Evolutionary conservation across 2,888 invertebrate species (phyloP).

Genomic region (Choreutis nemorana): DNA sequence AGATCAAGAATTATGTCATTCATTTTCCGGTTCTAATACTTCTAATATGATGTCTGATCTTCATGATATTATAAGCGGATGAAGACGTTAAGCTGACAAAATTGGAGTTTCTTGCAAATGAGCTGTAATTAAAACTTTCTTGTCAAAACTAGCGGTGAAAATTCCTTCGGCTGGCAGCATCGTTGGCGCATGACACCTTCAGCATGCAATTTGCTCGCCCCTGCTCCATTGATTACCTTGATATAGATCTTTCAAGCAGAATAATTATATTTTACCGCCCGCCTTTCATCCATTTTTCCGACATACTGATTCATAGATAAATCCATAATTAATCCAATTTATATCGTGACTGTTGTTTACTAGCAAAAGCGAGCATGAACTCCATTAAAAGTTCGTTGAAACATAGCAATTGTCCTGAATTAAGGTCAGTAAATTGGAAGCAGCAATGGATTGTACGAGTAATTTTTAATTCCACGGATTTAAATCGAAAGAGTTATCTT

Average conservation of each 20-base stretch:
- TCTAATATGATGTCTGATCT: too few species aligned
- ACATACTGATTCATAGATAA: too few species aligned
- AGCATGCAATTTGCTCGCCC: constrained; percentile 21
- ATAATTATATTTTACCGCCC: neutral
- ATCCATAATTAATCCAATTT: too few species aligned
- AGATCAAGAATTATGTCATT: too few species aligned
- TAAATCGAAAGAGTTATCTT: too few species aligned
- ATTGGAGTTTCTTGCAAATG: too few species aligned
- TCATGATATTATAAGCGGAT: too few species aligned
- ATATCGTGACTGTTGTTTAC: too few species aligned
- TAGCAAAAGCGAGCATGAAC: neutral
- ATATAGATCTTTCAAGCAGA: constrained; percentile 10
- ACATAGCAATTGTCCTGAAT: constrained; percentile 14
- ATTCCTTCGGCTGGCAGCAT: constrained; percentile 11
- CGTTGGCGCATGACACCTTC: constrained; percentile 30
- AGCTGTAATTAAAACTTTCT: constrained; percentile 24
- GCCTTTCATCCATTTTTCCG: neutral
- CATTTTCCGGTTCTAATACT: too few species aligned
- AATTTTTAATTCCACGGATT: constrained; percentile 6
- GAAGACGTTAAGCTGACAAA: too few species aligned
- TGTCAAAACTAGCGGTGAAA: constrained; percentile 30
- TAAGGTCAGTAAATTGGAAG: constrained; percentile 16
- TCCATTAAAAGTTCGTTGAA: neutral
- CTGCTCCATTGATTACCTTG: constrained; percentile 15
- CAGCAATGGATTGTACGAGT: constrained; percentile 10